Evolutionary conservation across 2,797 vertebrate species (phyloP).

Genomic region (Cygnus olor): DNA sequence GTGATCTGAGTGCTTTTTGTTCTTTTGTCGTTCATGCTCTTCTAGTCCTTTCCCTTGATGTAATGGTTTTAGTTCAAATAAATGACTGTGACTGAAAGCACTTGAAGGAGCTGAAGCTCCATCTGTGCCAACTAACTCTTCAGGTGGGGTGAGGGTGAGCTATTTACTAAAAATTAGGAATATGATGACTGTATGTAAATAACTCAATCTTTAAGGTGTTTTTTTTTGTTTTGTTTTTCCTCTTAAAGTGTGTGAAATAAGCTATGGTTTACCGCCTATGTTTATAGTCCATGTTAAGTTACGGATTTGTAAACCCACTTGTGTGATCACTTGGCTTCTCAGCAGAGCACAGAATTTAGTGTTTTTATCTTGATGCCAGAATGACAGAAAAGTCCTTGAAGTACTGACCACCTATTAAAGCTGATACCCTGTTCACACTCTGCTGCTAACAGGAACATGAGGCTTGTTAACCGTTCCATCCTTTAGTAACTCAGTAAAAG

Average conservation of each 20-base stretch:
- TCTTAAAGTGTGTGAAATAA: neutral
- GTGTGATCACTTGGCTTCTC: neutral
- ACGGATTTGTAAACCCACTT: neutral
- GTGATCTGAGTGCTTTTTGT: neutral
- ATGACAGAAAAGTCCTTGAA: neutral
- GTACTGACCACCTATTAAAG: neutral
- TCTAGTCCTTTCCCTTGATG: fast-evolving
- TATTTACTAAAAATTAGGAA: neutral
- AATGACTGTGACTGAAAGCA: neutral
- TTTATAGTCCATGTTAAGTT: neutral
- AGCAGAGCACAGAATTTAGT: neutral
- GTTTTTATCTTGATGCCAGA: neutral
- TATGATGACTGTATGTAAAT: neutral
- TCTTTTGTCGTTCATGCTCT: fast-evolving
- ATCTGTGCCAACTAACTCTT: neutral
- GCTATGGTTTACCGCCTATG: too few species aligned
- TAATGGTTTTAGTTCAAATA: neutral
- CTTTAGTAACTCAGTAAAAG: neutral
- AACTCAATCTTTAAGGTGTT: neutral
- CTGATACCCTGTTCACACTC: neutral
- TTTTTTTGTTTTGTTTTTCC: neutral
- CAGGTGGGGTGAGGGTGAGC: neutral
- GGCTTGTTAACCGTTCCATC: neutral
- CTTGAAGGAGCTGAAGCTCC: neutral
- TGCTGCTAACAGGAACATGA: neutral